phyloP scores from a whole-genome alignment of 2,797 vertebrate species.

The Tarsius wallacei region DNA sequence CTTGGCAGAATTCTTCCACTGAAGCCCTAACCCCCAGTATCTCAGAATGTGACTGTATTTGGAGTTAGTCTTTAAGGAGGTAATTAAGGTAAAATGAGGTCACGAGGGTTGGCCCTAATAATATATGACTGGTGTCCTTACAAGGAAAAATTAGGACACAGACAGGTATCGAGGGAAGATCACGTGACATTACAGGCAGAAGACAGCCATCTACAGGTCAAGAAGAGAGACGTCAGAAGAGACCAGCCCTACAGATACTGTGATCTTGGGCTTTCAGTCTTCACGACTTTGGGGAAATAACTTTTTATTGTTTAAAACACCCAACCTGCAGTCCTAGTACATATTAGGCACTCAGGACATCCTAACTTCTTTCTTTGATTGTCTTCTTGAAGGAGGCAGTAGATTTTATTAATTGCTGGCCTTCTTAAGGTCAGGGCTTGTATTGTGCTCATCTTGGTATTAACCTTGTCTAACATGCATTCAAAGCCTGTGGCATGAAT shows the following conservation, averaged over 20 bases:
- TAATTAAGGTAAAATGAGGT: background rate
- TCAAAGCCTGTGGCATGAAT: background rate
- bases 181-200: background rate
- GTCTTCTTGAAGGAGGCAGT: background rate
- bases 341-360: fast-evolving
- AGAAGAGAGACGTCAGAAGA: background rate
- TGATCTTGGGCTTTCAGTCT: background rate
- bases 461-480: fast-evolving
- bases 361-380: background rate
- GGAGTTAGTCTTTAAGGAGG: background rate
- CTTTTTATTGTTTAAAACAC: background rate
- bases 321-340: background rate
- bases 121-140: background rate
- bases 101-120: background rate
- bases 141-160: background rate
- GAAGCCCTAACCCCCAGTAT: background rate
- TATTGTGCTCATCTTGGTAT: background rate
- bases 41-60: background rate
- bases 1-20: background rate
- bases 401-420: background rate
- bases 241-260: background rate
- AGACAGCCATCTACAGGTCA: fast-evolving
- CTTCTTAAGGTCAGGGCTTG: background rate
- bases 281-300: background rate
- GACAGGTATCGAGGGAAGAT: background rate